These are phyloP conservation scores for Drosophila yakuba DNA, from an alignment of 1,140 invertebrate genomes.

Conservation along the genomic window DNA sequence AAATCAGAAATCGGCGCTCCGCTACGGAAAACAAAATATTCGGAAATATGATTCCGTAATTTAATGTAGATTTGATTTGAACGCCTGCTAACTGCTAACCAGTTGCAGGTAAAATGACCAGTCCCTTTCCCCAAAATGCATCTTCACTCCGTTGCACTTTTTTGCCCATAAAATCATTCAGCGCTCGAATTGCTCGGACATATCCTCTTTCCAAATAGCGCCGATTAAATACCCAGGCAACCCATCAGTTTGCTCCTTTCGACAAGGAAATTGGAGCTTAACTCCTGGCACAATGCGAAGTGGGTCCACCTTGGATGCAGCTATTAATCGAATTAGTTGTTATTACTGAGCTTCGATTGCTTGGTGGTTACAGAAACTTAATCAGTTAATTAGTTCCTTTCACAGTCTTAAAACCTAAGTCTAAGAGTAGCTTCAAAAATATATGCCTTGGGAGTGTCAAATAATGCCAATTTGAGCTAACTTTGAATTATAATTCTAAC, in stretches of 20 bases:
- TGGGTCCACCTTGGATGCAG: not conserved
- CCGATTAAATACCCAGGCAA: constrained; percentile 4
- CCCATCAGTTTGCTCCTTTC: constrained; percentile 8
- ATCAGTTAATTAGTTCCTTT: no score
- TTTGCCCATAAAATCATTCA: constrained; percentile 22
- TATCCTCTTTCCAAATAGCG: constrained; percentile 40
- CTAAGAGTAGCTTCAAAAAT: no score
- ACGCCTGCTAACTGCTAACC: not conserved
- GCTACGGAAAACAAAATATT: constrained; percentile 19
- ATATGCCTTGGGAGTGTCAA: no score
- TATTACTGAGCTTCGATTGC: no score
- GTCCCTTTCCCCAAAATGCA: constrained; percentile 1
- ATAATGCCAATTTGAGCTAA: no score
- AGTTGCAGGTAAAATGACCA: constrained; percentile 13
- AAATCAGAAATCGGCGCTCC: not conserved
- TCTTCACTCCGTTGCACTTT: constrained; percentile 8
- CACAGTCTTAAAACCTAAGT: no score
- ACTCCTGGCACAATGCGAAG: not conserved
- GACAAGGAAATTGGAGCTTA: not conserved
- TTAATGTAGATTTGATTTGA: constrained; percentile 62
- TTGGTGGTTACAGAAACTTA: no score
- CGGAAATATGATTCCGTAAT: constrained; percentile 14
- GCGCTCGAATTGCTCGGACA: not conserved
- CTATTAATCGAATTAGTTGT: no score
- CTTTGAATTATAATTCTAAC: no score